Conservation (phyloP, 2,797 vertebrate genomes). For the Eulemur coronatus region DNA sequence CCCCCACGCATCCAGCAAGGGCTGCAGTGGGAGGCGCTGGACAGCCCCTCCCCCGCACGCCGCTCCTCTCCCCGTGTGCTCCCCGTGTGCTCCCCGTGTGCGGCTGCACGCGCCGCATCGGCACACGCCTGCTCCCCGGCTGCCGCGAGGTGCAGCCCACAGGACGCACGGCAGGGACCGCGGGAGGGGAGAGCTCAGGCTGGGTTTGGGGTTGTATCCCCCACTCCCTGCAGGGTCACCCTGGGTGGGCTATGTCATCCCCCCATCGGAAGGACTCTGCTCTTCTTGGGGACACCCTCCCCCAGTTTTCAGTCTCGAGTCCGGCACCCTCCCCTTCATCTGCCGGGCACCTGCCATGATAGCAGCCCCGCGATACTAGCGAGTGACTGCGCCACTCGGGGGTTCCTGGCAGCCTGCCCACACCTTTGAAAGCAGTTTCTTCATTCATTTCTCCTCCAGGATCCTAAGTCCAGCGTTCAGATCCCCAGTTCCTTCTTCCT, state of each 20-base stretch:
- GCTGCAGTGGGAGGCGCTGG: background rate
- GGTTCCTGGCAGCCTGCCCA: background rate
- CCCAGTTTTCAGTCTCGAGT: background rate
- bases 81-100: too few species aligned
- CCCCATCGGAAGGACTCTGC: background rate
- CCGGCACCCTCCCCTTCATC: background rate
- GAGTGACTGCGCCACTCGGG: background rate
- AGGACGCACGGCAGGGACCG: too few species aligned
- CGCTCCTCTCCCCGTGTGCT: too few species aligned
- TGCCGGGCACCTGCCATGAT: background rate
- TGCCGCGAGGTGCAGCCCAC: too few species aligned
- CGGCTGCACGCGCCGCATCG: rapidly evolving
- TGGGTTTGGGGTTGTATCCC: background rate
- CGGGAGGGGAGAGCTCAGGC: background rate
- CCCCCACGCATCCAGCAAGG: background rate
- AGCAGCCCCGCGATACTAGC: too few species aligned
- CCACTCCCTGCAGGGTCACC: background rate
- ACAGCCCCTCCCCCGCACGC: background rate
- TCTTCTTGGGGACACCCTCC: too few species aligned
- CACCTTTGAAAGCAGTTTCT: background rate
- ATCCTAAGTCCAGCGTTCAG: background rate
- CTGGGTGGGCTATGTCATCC: background rate
- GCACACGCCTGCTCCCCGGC: too few species aligned
- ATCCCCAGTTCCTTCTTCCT: background rate
- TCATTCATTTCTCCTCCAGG: background rate